Base-by-base conservation (phyloP, 2,113 vertebrate species). In the Sylvia atricapilla region DNA sequence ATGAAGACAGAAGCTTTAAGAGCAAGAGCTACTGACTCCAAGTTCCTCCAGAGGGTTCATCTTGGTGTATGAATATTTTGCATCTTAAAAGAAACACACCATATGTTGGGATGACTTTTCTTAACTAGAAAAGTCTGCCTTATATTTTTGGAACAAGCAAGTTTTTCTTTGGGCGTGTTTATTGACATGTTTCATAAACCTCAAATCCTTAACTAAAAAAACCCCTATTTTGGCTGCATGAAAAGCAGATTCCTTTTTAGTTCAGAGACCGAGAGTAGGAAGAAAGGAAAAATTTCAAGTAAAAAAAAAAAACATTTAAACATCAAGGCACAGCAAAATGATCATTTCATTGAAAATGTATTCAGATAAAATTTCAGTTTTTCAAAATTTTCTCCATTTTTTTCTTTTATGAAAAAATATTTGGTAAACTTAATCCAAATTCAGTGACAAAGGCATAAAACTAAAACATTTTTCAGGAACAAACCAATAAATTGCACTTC, bases 1-100 rank as follows among this genome's bases (percentile, higher is more conserved):
- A 89, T 56, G 90, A 80, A 86, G 68, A 47, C 39, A 63, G 59
- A 80, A 92, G 76, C 68, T 62, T 81, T 63, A 88, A 84, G 80
- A 87, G 50, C 59, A 81, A 73, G 23, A 94, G 44, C 22, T 78
- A 55, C 15, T 92, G 73, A 86, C 77, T 94, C 25, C 5, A 85
- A 94, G 84, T 79, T 95, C 70, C 63, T 85, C 84, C 91, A 90
- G 86, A 86, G 96, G 83, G 84, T 86, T 95, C 76, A 93, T 92
- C 39, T 87, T 86, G 68, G 73, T 81, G 60, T 94, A 91, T 56
- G 56, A 84, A 92, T 94, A 94, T 92, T 95, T 94, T 77, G 64
- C 44, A 72, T 84, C 86, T 81, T 80, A 67, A 87, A 75, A 93
- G 80, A 93, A 94, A 93, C 30, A 67, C 73, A 89, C 84, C 95